Base-by-base conservation (phyloP, 2,797 vertebrate species). In the Characodon lateralis region DNA sequence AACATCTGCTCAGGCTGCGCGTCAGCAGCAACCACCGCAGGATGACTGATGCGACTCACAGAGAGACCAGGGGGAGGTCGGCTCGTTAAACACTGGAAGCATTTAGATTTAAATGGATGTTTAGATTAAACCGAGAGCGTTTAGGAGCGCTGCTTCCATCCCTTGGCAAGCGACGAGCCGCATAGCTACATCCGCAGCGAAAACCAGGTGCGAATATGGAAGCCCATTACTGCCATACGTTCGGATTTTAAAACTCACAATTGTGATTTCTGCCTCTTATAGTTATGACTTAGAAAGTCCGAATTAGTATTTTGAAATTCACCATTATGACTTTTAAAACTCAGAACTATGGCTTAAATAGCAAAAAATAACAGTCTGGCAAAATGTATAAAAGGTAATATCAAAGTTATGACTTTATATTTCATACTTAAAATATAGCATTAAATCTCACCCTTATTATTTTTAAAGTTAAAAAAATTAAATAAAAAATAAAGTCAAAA, bases 1-100 rank as follows among this genome's bases (percentile, higher is more conserved):
- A 79, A 84, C 85, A 87, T 89, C 86, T 83, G 80, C 69, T 56
- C 72, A 71, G 48, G 79, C 83, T 80, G 86, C 85, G 75, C 87
- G 85, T 78, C 82, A 1, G 56, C 22, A 16, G n/a, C 68, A 61
- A 24, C 59, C 16, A 7, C 61, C 72, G 5, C 12, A 13, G 0
- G 56, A 77, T 50, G n/a, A 0, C 0, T 5, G 50, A 39, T 24
- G 48, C 48, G 76, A 12, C 76, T 79, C 56, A 39, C 76, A 2
- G 73, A 24, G 6, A 31, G 26, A n/a, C 35, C 6, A 22, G 16
- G 7, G 41, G n/a, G 20, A 26, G 22, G 24, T 35, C 31, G 22
- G 8, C 14, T 65, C 39, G 5, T 66, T 24, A 66, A 41, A 13
- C 2, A 66, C 41, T 35, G 20, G 63, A 66, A 41, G 41, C 20